Evolutionary conservation across 2,888 invertebrate species (phyloP), one percentile per base, ranked within the genome.

Genomic region (Crossocerus cetratus): DNA sequence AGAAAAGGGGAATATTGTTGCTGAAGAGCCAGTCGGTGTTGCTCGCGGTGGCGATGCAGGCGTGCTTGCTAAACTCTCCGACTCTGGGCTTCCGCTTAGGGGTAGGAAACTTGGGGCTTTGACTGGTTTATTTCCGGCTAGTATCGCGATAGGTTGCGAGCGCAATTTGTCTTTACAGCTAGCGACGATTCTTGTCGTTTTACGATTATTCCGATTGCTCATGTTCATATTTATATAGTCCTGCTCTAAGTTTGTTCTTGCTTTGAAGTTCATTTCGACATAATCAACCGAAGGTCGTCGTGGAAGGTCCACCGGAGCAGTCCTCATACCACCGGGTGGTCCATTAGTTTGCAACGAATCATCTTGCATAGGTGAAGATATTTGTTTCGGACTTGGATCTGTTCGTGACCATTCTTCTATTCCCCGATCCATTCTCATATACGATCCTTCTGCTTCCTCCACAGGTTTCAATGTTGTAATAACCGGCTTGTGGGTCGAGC

Each of bases 1-100:
- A 72, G 93, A 94, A 83, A 94, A 92, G 1, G 94, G 94, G 87
- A 95, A 95, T 72, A 94, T 93, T 0, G 94, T 93, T 4, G 93
- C 90, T 68, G 91, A 91, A 2, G 92, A 93, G 57, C 93, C 93
- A 1, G 93, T 93, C 0, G 93, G 93, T 0, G 93, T 93, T 2
- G 91, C 90, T n/a, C 91, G 87, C 0, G 89, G 86, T 20, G 91
- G 91, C n/a, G 92, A 91, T 54, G 91, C 92, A 11, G 91, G 90
- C 73, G 90, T 91, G 14, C 91, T 90, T 16, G 87, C 86, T 72
- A 91, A 86, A 70, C 89, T 90, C 59, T 89, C 89, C n/a, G 90
- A 90, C 43, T 87, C 91, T 14, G 90, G 90, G 44, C 90, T 89
- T 3, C 85, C 85, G 57, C 88, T 88, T 2, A 93, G 83, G 2